phyloP scores from a whole-genome alignment of 1,140 invertebrate species.

The Trinorchestia longiramus region DNA sequence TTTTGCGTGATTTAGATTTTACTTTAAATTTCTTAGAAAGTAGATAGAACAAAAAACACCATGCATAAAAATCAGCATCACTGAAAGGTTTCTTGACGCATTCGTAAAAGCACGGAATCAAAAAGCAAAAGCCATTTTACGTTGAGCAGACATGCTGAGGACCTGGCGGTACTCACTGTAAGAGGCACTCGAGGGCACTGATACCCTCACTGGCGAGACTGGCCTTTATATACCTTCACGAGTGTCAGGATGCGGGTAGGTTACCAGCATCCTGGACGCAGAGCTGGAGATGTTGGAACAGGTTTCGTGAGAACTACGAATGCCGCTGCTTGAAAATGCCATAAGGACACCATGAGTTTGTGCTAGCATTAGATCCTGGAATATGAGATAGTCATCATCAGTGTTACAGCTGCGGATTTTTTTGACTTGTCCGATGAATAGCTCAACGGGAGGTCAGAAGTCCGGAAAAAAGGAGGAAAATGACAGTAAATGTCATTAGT shows the following conservation, averaged over 20 bases:
- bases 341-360: background rate
- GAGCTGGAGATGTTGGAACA: background rate
- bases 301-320: slow-evolving; percentile 1
- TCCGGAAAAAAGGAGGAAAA: too few relatives aligned
- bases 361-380: too few relatives aligned
- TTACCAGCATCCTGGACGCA: background rate
- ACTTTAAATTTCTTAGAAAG: too few relatives aligned
- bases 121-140: background rate
- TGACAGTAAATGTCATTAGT: too few relatives aligned
- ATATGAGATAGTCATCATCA: too few relatives aligned
- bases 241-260: background rate
- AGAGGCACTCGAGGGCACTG: slow-evolving; percentile 28
- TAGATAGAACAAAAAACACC: too few relatives aligned
- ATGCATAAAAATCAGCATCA: background rate
- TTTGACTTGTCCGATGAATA: too few relatives aligned
- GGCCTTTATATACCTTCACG: background rate
- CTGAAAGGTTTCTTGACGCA: background rate
- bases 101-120: background rate
- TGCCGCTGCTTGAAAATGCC: background rate
- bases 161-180: background rate
- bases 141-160: background rate
- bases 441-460: too few relatives aligned
- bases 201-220: background rate
- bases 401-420: too few relatives aligned
- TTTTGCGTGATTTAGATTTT: too few relatives aligned